A percentile compares a stretch with the other conserved stretches of the same genome.
Conservation (phyloP, 92 coral and sea anemone species). For the Epizoanthus scotinus region DNA sequence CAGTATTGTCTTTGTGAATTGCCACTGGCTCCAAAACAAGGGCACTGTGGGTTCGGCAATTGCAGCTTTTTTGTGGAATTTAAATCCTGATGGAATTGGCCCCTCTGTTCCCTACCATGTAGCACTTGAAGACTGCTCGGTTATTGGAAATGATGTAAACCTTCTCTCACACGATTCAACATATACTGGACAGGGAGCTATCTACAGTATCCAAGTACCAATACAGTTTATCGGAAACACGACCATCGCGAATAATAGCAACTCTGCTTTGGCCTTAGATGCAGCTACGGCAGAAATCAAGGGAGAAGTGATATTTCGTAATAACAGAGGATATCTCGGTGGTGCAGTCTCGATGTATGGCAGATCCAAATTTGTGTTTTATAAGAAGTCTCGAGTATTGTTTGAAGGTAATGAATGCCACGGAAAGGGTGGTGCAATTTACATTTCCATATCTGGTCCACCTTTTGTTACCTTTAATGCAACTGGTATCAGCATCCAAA, state of each 20-base stretch:
- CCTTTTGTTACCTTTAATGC: constrained; percentile 52
- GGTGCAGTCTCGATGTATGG: constrained; percentile 77
- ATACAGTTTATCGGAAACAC: constrained; percentile 46
- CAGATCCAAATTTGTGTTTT: constrained; percentile 53
- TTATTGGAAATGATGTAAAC: constrained; percentile 41
- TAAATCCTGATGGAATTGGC: constrained; percentile 46
- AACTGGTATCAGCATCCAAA: constrained; percentile 35
- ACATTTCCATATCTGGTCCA: constrained; percentile 58
- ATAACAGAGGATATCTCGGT: constrained; percentile 59
- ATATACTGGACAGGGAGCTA: constrained; percentile 64
- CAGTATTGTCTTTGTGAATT: constrained; percentile 37
- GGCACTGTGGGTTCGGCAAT: constrained; percentile 64
- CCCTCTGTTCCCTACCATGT: constrained; percentile 54
- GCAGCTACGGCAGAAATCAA: constrained; percentile 54
- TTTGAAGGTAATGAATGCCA: constrained; percentile 54
- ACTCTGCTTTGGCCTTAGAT: constrained; percentile 67
- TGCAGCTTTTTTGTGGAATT: constrained; percentile 60
- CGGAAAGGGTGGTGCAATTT: constrained; percentile 62
- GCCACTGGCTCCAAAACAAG: constrained; percentile 57
- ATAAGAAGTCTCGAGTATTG: constrained; percentile 46
- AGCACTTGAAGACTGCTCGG: constrained; percentile 41
- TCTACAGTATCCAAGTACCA: constrained; percentile 57
- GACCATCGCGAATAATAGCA: constrained; percentile 41
- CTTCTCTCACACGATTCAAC: constrained; percentile 25
- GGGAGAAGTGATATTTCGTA: constrained; percentile 50